phyloP scores from a whole-genome alignment of 2,797 vertebrate genomes.

The Chromobotia macracanthus region DNA sequence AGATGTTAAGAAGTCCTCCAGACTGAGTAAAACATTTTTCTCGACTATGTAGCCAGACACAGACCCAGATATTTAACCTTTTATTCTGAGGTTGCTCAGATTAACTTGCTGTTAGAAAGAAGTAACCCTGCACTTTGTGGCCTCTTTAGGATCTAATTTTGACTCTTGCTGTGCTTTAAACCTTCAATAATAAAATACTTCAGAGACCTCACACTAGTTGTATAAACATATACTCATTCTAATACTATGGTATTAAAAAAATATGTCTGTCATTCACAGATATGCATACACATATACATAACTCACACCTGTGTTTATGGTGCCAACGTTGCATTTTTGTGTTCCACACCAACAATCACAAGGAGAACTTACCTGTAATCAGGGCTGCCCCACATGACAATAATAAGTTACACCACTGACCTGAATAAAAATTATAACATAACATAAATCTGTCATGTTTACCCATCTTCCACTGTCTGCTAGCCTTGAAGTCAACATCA shows the following conservation, averaged over 20 bases:
- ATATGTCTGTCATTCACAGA: slow-evolving; percentile 6
- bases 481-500: not conserved
- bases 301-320: not conserved
- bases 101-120: slow-evolving; percentile 17
- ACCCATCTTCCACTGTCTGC: not conserved
- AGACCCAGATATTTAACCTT: slow-evolving; percentile 39
- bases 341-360: slow-evolving; percentile 3
- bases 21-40: slow-evolving; percentile 16
- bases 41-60: slow-evolving; percentile 1
- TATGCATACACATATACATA: not conserved
- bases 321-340: not conserved
- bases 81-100: slow-evolving; percentile 19
- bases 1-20: not conserved
- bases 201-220: slow-evolving; percentile 12
- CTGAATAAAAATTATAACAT: slow-evolving; percentile 1
- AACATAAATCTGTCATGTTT: slow-evolving; percentile 15
- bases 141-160: slow-evolving; percentile 18
- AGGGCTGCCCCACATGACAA: slow-evolving; percentile 4
- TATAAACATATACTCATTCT: slow-evolving; percentile 18
- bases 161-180: slow-evolving; percentile 24
- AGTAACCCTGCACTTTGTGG: slow-evolving; percentile 45
- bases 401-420: slow-evolving; percentile 19
- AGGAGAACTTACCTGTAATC: slow-evolving; percentile 29
- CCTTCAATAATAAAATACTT: slow-evolving; percentile 13
- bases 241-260: slow-evolving; percentile 2